Percentiles rank a stretch among this genome's conserved stretches.
These are phyloP conservation scores for Suncus etruscus DNA, from an alignment of 2,113 vertebrate species.

Conservation along the genomic window DNA sequence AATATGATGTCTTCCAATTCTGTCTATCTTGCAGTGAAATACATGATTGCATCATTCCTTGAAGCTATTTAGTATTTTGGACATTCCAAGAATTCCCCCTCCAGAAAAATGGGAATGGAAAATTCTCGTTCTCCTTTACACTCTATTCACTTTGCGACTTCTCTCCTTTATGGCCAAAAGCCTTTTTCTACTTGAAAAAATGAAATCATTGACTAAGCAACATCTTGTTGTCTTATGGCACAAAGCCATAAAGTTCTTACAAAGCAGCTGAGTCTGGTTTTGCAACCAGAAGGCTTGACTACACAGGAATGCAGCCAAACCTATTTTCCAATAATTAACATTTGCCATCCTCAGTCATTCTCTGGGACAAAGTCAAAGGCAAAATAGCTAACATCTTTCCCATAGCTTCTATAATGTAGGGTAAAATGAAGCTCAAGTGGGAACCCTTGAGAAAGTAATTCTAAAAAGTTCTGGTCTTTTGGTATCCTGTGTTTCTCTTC, in stretches of 20 bases:
- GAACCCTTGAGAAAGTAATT: not conserved
- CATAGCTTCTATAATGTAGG: not conserved
- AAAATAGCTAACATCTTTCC: not conserved
- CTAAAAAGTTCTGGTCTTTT: not conserved
- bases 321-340: conserved; percentile 51
- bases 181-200: not conserved
- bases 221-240: not conserved
- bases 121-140: not conserved
- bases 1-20: too few relatives aligned
- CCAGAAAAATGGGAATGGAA: not conserved
- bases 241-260: not conserved
- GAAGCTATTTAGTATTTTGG: too few relatives aligned
- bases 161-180: not conserved
- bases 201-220: not conserved
- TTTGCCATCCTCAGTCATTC: not conserved
- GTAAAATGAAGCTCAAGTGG: not conserved
- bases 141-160: not conserved
- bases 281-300: not conserved
- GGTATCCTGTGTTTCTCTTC: not conserved
- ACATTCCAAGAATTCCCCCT: not conserved
- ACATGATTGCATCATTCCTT: too few relatives aligned
- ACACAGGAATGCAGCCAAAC: not conserved
- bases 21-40: too few relatives aligned
- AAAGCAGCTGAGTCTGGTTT: conserved; percentile 2
- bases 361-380: not conserved